Conservation (phyloP, 2,113 vertebrate species). For the Peromyscus polionotus region DNA sequence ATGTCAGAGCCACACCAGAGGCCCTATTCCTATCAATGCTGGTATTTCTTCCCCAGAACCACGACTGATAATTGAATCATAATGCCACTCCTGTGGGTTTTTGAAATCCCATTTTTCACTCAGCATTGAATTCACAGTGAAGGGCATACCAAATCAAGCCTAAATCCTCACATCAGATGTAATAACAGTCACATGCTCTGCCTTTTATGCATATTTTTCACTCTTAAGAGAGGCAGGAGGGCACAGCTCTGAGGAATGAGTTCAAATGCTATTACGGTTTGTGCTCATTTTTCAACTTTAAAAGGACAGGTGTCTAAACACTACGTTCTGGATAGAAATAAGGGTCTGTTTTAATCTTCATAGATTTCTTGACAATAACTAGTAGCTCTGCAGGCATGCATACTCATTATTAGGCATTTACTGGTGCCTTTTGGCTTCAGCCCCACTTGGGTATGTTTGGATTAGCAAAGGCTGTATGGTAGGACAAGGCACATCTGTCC, state of each 20-base stretch:
- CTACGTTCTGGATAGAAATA: not conserved
- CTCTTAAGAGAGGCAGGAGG: not conserved
- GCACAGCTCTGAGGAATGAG: not conserved
- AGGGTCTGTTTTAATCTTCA: not conserved
- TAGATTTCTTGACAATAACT: not conserved
- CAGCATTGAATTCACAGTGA: not conserved
- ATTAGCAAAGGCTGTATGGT: not conserved
- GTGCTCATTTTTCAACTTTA: conserved; percentile 12
- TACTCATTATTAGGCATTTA: not conserved
- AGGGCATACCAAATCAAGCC: conserved; percentile 24
- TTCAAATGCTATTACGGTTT: not conserved
- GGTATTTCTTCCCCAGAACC: not conserved
- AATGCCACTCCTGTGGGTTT: not conserved
- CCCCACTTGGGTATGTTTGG: not conserved
- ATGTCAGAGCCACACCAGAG: not conserved
- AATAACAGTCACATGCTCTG: not conserved
- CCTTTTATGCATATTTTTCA: not conserved
- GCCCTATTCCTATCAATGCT: not conserved
- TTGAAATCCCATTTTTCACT: conserved; percentile 47
- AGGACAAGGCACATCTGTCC: not conserved
- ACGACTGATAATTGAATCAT: not conserved
- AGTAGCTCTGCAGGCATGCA: not conserved
- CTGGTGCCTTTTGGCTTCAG: not conserved
- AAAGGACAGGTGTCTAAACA: not conserved
- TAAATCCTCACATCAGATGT: not conserved